phyloP scores from a whole-genome alignment of 2,113 vertebrate species.

The Telmatochromis sp. region DNA sequence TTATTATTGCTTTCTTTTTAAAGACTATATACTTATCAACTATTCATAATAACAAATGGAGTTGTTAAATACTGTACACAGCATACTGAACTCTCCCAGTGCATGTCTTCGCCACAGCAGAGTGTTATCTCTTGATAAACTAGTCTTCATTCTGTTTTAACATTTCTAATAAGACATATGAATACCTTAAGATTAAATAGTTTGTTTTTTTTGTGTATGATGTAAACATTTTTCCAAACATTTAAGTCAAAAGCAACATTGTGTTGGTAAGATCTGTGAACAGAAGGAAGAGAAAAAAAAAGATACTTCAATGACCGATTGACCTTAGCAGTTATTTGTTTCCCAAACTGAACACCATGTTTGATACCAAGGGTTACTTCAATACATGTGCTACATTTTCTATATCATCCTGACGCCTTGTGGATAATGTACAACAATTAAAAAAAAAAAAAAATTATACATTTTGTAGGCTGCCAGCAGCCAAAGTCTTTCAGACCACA shows the following conservation, averaged over 20 bases:
- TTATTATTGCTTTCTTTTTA: constrained; percentile 81
- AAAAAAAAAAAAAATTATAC: constrained; percentile 36
- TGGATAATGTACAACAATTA: constrained; percentile 60
- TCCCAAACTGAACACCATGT: constrained; percentile 45
- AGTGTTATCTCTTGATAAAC: constrained; percentile 66
- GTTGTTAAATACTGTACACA: constrained; percentile 96
- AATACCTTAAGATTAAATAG: constrained; percentile 87
- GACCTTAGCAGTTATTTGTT: constrained; percentile 56
- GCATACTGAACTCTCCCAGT: constrained; percentile 83
- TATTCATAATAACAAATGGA: constrained; percentile 82
- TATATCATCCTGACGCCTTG: constrained; percentile 48
- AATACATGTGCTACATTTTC: constrained; percentile 69
- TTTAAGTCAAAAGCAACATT: constrained; percentile 57
- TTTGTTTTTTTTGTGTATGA: constrained; percentile 74
- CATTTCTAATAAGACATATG: constrained; percentile 71
- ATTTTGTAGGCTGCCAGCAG: constrained; percentile 71
- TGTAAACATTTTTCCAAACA: constrained; percentile 83
- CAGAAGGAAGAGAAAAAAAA: constrained; percentile 13
- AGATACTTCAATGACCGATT: constrained; percentile 56
- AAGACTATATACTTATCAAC: constrained; percentile 79
- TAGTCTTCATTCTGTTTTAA: constrained; percentile 62
- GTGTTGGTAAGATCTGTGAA: constrained; percentile 47
- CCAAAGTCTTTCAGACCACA: constrained; percentile 72
- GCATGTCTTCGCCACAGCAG: constrained; percentile 85
- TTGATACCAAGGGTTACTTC: constrained; percentile 53